Evolutionary conservation across 2,797 vertebrate species (phyloP), one percentile per base, ranked within the genome.

Genomic region (Argentina silus): DNA sequence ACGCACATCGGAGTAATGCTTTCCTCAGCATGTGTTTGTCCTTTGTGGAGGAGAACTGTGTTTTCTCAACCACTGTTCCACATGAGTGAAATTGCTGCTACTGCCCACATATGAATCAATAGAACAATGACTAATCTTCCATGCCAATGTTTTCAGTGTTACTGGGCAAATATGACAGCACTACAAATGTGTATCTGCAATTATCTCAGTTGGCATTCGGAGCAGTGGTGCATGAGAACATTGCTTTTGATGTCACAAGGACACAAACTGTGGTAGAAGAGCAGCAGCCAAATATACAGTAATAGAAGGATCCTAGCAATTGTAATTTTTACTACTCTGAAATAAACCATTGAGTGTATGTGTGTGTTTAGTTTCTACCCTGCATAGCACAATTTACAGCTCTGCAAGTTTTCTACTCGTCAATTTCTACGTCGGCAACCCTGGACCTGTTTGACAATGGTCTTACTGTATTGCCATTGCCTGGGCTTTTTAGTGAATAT

Each of bases 271-370:
- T 51, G 10, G 64, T 57, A 48, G 78, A 19, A 45, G 43, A 60
- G 27, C 55, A 53, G 45, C 72, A 27, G 67, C 59, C 7, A 82
- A 82, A 86, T 36, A 36, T 60, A 36, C 14, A 27, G 23, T 60
- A 36, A 36, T 81, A 81, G 71, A 70, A 82, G 73, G 78, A 76
- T 48, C 64, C 66, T 15, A 67, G 77, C 67, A 70, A 77, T 83
- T 85, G 86, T 86, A 66, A 44, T 89, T 91, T 91, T 88, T 90
- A 89, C 82, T 77, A 74, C 79, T 80, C 67, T 67, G 74, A 74
- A 73, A 89, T 89, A 90, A 90, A 90, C 66, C 78, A 76, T 77
- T 85, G 73, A 72, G 27, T 85, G 81, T 85, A 87, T 84, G 86
- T 80, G 72, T 89, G 91, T 86, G 82, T 88, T 81, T 80, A 86